These are phyloP conservation scores for Eriosoma lanigerum DNA, from an alignment of 1,140 invertebrate genomes.

Conservation along the genomic window DNA sequence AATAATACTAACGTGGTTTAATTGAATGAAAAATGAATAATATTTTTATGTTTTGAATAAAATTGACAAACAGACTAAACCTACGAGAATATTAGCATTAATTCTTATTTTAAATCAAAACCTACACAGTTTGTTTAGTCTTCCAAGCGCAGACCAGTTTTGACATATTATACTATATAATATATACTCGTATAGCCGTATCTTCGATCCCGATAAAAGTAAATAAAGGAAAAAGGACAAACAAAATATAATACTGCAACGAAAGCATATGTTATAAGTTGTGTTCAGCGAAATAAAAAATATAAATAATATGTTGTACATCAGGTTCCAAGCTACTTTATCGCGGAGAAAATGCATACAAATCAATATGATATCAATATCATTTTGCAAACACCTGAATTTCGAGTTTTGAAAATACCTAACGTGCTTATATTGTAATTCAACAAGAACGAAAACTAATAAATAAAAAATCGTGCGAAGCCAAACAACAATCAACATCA, in stretches of 20 bases:
- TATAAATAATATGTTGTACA: not conserved
- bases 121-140: slow-evolving; percentile 21
- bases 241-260: slow-evolving; percentile 1
- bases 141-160: not conserved
- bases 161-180: not conserved
- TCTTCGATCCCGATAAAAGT: no score
- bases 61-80: not conserved
- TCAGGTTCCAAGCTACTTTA: not conserved
- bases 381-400: not conserved
- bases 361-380: not conserved
- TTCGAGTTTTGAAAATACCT: not conserved
- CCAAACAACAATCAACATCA: no score
- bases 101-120: not conserved
- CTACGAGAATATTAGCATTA: not conserved
- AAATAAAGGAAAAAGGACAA: not conserved
- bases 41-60: not conserved
- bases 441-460: not conserved
- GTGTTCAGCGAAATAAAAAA: not conserved
- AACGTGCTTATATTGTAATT: no score
- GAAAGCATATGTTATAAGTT: not conserved
- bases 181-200: not conserved
- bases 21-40: no score
- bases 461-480: not conserved
- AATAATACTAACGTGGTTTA: no score
- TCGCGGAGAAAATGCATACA: not conserved